phyloP scores from a whole-genome alignment of 2,113 vertebrate genomes.

The Chaetops frenatus region DNA sequence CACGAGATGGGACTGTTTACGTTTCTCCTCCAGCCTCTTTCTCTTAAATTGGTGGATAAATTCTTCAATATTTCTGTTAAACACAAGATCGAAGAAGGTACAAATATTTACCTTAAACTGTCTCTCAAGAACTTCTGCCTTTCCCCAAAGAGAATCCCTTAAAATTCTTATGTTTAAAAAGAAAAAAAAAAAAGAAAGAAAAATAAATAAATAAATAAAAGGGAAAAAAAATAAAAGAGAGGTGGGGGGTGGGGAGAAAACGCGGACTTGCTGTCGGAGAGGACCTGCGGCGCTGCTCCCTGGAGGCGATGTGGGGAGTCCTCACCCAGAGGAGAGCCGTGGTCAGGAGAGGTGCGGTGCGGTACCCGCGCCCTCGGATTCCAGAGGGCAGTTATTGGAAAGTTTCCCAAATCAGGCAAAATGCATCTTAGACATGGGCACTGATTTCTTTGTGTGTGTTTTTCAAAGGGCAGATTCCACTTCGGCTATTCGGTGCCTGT shows the following conservation, averaged over 20 bases:
- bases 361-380: background rate
- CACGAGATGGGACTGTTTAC: background rate
- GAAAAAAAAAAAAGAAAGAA: no score
- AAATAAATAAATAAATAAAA: no score
- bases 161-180: background rate
- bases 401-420: background rate
- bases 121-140: background rate
- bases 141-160: background rate
- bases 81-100: background rate
- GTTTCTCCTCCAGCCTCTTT: background rate
- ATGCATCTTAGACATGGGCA: background rate
- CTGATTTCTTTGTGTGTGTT: background rate
- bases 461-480: background rate
- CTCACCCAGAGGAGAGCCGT: background rate
- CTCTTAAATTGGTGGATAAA: background rate
- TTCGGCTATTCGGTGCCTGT: background rate
- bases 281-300: background rate
- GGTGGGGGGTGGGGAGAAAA: no score
- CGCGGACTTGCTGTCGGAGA: no score
- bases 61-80: background rate
- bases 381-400: background rate
- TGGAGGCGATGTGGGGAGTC: background rate
- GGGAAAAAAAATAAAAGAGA: rapidly evolving
- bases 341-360: background rate
- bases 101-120: background rate